phyloP scores from a whole-genome alignment of 2,797 vertebrate species.

The Cuculus canorus region DNA sequence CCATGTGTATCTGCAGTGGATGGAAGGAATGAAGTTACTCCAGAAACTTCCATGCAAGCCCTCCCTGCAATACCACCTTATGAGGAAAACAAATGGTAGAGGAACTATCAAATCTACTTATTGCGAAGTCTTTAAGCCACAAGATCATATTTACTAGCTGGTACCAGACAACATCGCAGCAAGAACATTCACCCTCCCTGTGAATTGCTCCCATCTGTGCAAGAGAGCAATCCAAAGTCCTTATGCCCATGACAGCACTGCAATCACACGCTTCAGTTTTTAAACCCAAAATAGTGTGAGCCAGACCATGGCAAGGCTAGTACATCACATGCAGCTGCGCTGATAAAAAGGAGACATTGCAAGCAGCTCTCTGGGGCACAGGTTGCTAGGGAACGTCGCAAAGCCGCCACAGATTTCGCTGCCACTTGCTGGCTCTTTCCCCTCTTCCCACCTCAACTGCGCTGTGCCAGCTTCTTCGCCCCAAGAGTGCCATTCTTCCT shows the following conservation, averaged over 20 bases:
- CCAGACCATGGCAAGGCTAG: neutral
- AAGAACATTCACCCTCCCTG: conserved; percentile 28
- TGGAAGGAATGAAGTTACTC: neutral
- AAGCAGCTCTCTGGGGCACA: neutral
- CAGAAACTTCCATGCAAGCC: neutral
- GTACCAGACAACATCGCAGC: conserved; percentile 62
- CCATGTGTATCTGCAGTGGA: neutral
- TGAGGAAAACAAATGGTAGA: neutral
- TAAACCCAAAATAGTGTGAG: conserved; percentile 56
- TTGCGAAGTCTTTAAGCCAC: neutral
- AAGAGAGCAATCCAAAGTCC: conserved; percentile 67
- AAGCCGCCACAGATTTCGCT: neutral
- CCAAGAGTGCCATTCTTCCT: neutral
- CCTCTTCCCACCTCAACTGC: neutral
- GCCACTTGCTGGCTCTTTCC: neutral
- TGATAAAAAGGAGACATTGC: conserved; percentile 37
- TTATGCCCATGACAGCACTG: conserved; percentile 47
- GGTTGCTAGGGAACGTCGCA: conserved; percentile 57
- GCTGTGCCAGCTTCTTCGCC: neutral
- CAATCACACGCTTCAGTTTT: conserved; percentile 46
- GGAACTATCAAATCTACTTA: conserved; percentile 12
- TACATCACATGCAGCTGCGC: conserved; percentile 49
- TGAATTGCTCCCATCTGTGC: conserved; percentile 68
- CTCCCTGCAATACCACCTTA: neutral
- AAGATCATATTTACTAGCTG: conserved; percentile 54